Conservation (phyloP, 2,888 invertebrate species). For the Tribolium freemani region DNA sequence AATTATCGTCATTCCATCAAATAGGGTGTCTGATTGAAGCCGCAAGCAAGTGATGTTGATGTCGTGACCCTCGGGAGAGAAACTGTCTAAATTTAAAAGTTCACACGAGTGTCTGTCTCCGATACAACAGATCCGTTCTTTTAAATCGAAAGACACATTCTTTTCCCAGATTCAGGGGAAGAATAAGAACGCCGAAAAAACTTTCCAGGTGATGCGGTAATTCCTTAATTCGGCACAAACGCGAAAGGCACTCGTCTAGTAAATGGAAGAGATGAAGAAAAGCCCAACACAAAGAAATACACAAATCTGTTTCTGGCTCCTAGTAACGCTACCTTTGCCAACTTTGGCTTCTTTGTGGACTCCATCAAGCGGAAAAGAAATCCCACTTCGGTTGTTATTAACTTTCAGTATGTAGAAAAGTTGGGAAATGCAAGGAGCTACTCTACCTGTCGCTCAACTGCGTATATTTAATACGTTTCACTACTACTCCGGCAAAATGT, state of each 20-base stretch:
- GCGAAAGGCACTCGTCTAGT: constrained; percentile 25
- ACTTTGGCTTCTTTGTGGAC: constrained; percentile 49
- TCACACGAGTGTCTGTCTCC: constrained; percentile 45
- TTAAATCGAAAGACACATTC: constrained; percentile 50
- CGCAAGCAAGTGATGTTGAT: constrained; percentile 32
- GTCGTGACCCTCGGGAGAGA: constrained; percentile 48
- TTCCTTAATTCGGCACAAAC: constrained; percentile 33
- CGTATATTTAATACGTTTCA: constrained; percentile 26
- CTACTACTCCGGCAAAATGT: not conserved
- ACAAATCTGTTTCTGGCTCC: constrained; percentile 50
- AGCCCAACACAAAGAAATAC: constrained; percentile 44
- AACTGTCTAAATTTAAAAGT: constrained; percentile 58
- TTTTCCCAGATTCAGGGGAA: constrained; percentile 25
- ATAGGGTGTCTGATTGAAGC: constrained; percentile 23
- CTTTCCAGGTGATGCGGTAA: constrained; percentile 27
- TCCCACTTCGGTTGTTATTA: constrained; percentile 51
- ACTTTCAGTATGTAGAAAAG: constrained; percentile 42
- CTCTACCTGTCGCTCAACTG: constrained; percentile 14
- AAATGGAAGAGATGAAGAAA: constrained; percentile 40
- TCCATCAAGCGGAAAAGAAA: constrained; percentile 52
- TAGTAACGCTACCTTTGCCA: constrained; percentile 41
- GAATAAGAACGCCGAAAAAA: not conserved
- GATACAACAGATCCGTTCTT: constrained; percentile 40
- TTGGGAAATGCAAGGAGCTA: constrained; percentile 27
- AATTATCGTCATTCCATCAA: constrained; percentile 10